Evolutionary conservation across 2,113 vertebrate genomes (phyloP).

Genomic region (Thunnus maccoyii): DNA sequence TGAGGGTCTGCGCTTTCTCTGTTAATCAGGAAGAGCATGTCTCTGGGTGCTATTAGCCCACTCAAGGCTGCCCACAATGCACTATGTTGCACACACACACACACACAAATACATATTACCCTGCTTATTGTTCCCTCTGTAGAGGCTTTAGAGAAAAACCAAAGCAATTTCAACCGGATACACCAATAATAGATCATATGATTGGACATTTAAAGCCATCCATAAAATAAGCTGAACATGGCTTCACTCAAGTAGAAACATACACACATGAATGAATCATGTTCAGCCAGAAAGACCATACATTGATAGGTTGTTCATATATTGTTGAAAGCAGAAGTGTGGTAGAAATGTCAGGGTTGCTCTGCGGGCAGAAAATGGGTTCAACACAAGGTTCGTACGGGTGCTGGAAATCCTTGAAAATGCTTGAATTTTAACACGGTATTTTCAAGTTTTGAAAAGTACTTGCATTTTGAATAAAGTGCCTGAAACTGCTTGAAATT

Average conservation of each 20-base stretch:
- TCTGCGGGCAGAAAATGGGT: constrained; percentile 14
- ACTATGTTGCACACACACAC: constrained; percentile 30
- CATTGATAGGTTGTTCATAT: not conserved
- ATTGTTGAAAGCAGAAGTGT: not conserved
- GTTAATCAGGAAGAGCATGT: constrained; percentile 47
- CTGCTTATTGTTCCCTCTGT: constrained; percentile 19
- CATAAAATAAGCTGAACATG: constrained; percentile 10
- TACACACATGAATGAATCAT: constrained; percentile 1
- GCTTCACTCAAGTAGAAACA: not conserved
- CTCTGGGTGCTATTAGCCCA: constrained; percentile 57
- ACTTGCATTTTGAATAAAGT: not conserved
- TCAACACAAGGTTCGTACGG: not conserved
- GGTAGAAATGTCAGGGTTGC: constrained; percentile 11
- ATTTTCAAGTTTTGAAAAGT: too few species aligned
- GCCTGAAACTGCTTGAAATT: not conserved
- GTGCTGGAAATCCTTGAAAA: too few species aligned
- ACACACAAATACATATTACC: constrained; percentile 19
- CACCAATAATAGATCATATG: not conserved
- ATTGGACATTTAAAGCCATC: not conserved
- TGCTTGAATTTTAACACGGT: too few species aligned
- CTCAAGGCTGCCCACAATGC: constrained; percentile 62
- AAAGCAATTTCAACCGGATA: not conserved
- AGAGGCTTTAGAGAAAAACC: constrained; percentile 16
- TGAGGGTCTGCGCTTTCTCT: constrained; percentile 25
- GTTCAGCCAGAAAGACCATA: not conserved